Evolutionary conservation across 2,797 vertebrate genomes (phyloP).

Genomic region (Pangasius krempfi): DNA sequence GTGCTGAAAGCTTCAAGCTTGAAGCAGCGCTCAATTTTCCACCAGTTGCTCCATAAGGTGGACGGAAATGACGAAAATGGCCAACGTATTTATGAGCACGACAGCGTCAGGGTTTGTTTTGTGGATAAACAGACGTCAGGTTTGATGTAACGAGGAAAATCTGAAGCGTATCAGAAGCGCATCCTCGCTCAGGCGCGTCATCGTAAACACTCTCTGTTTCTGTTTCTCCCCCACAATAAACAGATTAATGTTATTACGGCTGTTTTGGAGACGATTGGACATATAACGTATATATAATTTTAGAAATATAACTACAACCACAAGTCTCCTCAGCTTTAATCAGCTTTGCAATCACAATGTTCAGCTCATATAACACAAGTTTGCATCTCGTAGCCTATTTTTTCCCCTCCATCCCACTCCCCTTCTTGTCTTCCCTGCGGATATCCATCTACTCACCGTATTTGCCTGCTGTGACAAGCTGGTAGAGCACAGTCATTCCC

Average conservation of each 20-base stretch:
- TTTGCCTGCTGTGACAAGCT: slow-evolving; percentile 62
- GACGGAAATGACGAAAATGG: background rate
- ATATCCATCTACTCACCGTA: slow-evolving; percentile 60
- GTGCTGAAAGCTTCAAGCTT: slow-evolving; percentile 49
- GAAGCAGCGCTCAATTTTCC: slow-evolving; percentile 11
- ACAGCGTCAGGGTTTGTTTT: background rate
- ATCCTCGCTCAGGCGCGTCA: background rate
- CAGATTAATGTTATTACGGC: background rate
- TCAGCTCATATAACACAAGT: background rate
- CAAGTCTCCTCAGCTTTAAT: background rate
- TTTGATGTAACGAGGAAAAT: background rate
- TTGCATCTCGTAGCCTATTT: background rate
- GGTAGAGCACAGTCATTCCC: slow-evolving; percentile 61
- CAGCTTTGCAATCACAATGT: background rate
- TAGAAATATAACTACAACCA: background rate
- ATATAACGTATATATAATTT: background rate
- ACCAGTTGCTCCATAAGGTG: slow-evolving; percentile 52
- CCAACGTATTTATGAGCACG: background rate
- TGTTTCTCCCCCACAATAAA: background rate
- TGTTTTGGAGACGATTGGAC: no score
- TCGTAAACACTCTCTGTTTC: background rate
- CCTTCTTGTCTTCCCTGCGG: background rate
- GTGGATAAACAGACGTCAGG: slow-evolving; percentile 14
- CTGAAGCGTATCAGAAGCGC: background rate
- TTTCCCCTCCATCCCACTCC: background rate